Evolutionary conservation across 1,140 invertebrate species (phyloP).

Genomic region (Orius insidiosus): DNA sequence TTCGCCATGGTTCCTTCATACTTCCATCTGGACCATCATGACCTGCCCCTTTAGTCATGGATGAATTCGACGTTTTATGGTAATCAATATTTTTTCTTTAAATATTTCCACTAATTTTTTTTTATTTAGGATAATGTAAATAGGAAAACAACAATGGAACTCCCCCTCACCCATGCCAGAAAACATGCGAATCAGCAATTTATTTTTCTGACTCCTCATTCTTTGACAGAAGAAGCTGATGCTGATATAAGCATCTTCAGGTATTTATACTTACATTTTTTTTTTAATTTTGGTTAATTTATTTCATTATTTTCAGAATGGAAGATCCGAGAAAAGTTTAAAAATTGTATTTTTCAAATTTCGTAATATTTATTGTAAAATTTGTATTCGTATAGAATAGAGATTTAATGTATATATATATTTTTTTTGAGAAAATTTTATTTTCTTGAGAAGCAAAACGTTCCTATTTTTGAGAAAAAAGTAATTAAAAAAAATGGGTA

Average conservation of each 20-base stretch:
- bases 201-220: constrained; percentile 51
- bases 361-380: too few relatives aligned
- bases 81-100: constrained; percentile 23
- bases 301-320: too few relatives aligned
- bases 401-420: too few relatives aligned
- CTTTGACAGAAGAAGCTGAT: constrained; percentile 27
- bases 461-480: too few relatives aligned
- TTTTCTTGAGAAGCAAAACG: too few relatives aligned
- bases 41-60: constrained; percentile 85
- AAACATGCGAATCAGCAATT: constrained; percentile 43
- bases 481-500: too few relatives aligned
- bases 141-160: constrained; percentile 44
- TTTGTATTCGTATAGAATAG: too few relatives aligned
- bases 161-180: constrained; percentile 44
- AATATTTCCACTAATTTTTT: constrained; percentile 13
- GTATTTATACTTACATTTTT: neutral
- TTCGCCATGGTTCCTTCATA: constrained; percentile 84
- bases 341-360: too few relatives aligned
- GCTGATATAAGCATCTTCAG: neutral
- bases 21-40: constrained; percentile 82
- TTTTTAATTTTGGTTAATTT: too few relatives aligned
- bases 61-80: constrained; percentile 98
- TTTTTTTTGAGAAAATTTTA: too few relatives aligned
- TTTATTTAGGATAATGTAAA: constrained; percentile 49
- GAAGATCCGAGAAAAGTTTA: too few relatives aligned